A percentile compares a stretch with the other conserved stretches of the same genome.
These are phyloP conservation scores for Triplophysa siluroides DNA, from an alignment of 2,113 vertebrate genomes.

Conservation along the genomic window DNA sequence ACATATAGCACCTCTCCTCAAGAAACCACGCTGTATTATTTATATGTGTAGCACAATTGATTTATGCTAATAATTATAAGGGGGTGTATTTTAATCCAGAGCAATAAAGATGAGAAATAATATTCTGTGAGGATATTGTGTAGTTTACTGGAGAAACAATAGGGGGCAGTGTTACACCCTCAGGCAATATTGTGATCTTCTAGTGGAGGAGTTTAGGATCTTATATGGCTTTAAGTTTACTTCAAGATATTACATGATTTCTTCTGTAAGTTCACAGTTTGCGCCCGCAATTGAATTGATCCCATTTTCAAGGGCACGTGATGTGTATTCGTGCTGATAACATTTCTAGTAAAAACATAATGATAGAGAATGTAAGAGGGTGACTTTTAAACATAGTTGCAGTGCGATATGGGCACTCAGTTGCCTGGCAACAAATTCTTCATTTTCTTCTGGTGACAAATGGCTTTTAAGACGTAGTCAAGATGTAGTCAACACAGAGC, in stretches of 20 bases:
- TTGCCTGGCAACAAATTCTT: constrained; percentile 47
- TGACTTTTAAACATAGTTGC: constrained; percentile 34
- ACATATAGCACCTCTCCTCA: not conserved
- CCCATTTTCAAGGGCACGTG: not conserved
- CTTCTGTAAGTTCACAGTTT: not conserved
- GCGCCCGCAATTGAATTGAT: not conserved
- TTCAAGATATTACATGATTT: not conserved
- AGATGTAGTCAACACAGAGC: not conserved
- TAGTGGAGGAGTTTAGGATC: not conserved
- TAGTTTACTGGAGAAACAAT: constrained; percentile 33
- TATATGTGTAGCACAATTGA: not conserved
- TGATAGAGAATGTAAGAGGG: not conserved
- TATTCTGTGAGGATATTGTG: not conserved
- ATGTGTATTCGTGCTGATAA: not conserved
- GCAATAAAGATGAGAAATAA: no score
- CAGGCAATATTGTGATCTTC: not conserved
- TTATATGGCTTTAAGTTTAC: not conserved
- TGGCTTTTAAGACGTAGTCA: constrained; percentile 15
- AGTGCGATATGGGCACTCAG: constrained; percentile 12
- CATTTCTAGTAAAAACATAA: constrained; percentile 1
- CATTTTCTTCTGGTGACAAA: constrained; percentile 32
- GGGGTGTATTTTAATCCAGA: no score
- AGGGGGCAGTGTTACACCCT: constrained; percentile 45
- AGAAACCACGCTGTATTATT: not conserved
- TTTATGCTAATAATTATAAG: no score